Base-by-base conservation (phyloP, 2,797 vertebrate genomes). In the Acipenser transmontanus region DNA sequence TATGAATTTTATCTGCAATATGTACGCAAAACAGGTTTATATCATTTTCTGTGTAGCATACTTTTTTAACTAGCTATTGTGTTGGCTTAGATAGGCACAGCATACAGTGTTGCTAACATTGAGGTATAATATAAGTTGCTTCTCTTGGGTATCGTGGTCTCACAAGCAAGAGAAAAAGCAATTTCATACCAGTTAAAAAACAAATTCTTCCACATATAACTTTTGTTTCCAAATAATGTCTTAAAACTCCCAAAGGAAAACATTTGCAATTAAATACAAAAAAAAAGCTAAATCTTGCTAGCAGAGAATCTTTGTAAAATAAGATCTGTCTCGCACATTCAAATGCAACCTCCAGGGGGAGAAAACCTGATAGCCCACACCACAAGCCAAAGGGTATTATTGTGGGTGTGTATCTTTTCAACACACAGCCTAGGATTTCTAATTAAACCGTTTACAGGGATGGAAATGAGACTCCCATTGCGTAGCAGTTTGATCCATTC, bases 141-240 rank as follows among this genome's bases (percentile, higher is more conserved):
- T 61, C 60, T 61, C 60, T 34, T 8, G 60, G 60, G 60, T 17
- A 61, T 47, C 17, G 8, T 47, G 17, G 7, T 61, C 60, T 20
- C 3, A 47, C 14, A 8, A 47, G 60, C 60, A 8, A 10, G 60
- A 47, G 60, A 47, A 34, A 47, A 61, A 47, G 60, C 17, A 61
- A 61, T 61, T 61, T 34, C 12, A 34, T 61, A 61, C 60, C 47
- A 47, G 60, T 61, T 61, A 61, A 61, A 10, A 9, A 47, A 13
- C 6, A 8, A 8, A 8, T 52, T 8, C 12, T 52, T 52, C 50
- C 50, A 34, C 51, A n/a, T 2, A 57, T 13, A n/a, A n/a, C 14
- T 57, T 57, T n/a, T n/a, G 9, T 57, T 57, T 57, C 54, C 54
- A 57, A 57, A 57, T 3, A 57, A 57, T 7, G 9, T 57, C 12